Base-by-base conservation (phyloP, 2,797 vertebrate species). In the Triplophysa yarkandensis region DNA sequence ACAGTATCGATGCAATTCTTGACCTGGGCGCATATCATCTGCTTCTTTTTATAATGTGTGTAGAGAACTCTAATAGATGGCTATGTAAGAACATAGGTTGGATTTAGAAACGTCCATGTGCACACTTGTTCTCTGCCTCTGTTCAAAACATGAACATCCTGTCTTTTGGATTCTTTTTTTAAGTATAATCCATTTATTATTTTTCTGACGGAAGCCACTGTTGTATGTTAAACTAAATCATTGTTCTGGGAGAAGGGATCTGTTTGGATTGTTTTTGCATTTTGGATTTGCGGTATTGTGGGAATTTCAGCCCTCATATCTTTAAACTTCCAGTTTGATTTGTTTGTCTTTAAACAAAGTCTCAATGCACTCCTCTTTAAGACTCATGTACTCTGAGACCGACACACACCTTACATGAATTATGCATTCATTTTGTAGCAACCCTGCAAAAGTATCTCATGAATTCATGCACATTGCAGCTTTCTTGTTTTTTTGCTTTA, bases 11-110 rank as follows among this genome's bases (percentile, higher is more conserved):
- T n/a, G n/a, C n/a, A 44, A 34, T 13, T 54, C 27, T 19, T 28
- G 19, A 65, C 41, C 57, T 41, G 46, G 41, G 23, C 3, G 23
- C 44, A 43, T 19, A 46, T 77, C 80, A 76, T 80, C 65, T 48
- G 80, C 62, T 77, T 77, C 60, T 67, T 50, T 78, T 75, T 68
- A 76, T 72, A 48, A 66, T 54, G 44, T 54, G 23, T 74, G 63
- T 43, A 28, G 43, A 48, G 54, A 50, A 46, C 46, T 57, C 62
- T 17, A 68, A 64, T 32, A 16, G 50, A 43, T 27, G 54, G 60
- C 69, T 68, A 27, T 77, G 10, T 34, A 34, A 32, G 55, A 62
- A 66, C 32, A 69, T 74, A 62, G 68, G 46, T 75, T 74, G 75
- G 43, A 76, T 77, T 73, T 68, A 66, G 48, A 68, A 39, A 58